phyloP scores from a whole-genome alignment of 2,113 vertebrate genomes.

The Podarcis raffonei region DNA sequence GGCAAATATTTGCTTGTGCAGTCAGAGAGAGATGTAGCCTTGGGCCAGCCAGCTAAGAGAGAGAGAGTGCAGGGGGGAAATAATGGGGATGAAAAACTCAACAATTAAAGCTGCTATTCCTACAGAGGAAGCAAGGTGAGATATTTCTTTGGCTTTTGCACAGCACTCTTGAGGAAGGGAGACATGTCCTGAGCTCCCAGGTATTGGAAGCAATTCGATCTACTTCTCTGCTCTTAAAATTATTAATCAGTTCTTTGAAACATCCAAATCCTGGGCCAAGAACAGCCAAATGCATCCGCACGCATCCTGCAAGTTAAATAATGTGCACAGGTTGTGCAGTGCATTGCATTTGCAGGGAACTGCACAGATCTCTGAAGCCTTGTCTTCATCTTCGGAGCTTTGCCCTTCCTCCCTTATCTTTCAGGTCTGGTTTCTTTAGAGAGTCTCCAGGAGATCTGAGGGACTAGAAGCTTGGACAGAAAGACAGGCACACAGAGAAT shows the following conservation, averaged over 20 bases:
- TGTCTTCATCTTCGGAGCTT: not conserved
- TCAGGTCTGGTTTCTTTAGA: not conserved
- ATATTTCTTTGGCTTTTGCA: constrained; percentile 49
- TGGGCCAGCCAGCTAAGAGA: constrained; percentile 45
- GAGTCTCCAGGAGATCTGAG: not conserved
- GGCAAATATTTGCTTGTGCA: constrained; percentile 37
- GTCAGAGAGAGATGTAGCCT: constrained; percentile 47
- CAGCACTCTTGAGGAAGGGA: constrained; percentile 36
- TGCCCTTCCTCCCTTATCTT: not conserved
- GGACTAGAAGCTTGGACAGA: not conserved
- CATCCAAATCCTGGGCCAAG: not conserved
- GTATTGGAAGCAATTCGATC: not conserved
- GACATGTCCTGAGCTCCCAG: constrained; percentile 35
- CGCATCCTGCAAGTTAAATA: not conserved
- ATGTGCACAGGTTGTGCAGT: not conserved
- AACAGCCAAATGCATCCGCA: not conserved
- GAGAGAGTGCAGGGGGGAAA: constrained; percentile 34
- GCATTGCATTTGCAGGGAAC: not conserved
- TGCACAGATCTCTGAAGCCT: not conserved
- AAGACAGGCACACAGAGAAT: too few relatives aligned
- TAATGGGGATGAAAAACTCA: not conserved
- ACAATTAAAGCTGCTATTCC: constrained; percentile 41
- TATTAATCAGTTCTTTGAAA: not conserved
- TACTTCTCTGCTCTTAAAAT: not conserved
- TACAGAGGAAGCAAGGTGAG: constrained; percentile 57